Percentiles rank a stretch among this genome's conserved stretches.
Evolutionary conservation across 2,888 invertebrate genomes (phyloP).

Genomic region (Ecliptopera silaceata): DNA sequence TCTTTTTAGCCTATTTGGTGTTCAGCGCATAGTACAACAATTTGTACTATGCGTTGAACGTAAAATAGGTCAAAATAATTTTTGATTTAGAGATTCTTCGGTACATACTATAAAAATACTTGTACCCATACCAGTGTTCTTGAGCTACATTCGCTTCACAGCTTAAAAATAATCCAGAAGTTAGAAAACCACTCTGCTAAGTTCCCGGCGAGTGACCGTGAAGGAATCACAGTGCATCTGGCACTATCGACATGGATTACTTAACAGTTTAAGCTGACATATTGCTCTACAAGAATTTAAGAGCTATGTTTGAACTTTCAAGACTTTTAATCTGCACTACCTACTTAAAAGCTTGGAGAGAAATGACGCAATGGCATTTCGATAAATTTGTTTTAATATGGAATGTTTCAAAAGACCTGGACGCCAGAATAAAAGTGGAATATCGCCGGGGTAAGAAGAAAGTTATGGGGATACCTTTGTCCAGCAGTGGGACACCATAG

Average conservation of each 20-base stretch:
- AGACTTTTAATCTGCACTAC: background rate
- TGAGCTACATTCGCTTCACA: conserved; percentile 6
- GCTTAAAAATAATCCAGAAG: conserved; percentile 21
- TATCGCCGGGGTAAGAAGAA: no score
- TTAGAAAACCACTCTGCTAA: conserved; percentile 29
- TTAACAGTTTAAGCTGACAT: conserved; percentile 6
- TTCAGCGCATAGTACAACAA: no score
- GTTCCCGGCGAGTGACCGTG: conserved; percentile 23
- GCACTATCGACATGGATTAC: conserved; percentile 18
- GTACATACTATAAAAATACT: background rate
- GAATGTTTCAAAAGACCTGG: no score
- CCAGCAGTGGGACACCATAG: no score
- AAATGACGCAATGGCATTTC: no score
- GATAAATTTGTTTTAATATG: no score
- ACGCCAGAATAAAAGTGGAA: no score
- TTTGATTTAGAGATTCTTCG: background rate
- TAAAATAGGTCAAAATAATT: background rate
- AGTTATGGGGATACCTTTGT: no score
- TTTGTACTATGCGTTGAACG: no score
- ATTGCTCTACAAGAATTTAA: conserved; percentile 16
- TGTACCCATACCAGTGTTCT: conserved; percentile 2
- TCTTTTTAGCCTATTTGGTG: no score
- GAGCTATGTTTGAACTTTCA: background rate
- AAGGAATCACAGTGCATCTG: conserved; percentile 31
- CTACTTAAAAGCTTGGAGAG: no score